These are phyloP conservation scores for Anas bahamensis DNA, from an alignment of 2,797 vertebrate genomes.

Conservation along the genomic window DNA sequence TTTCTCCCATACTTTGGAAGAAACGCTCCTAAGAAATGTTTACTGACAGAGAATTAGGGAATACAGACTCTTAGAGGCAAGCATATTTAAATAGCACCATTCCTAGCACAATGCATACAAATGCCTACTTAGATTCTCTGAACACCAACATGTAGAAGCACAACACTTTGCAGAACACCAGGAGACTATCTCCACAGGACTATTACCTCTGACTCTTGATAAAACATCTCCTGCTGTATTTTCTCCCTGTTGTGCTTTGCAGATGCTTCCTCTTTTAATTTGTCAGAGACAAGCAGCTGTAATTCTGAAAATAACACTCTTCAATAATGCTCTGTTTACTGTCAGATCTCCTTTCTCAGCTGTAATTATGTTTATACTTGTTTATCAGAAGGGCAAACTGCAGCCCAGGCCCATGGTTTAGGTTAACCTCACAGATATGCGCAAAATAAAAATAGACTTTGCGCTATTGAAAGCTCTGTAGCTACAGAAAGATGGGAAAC, in stretches of 20 bases:
- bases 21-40: background rate
- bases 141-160: background rate
- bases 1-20: background rate
- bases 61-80: background rate
- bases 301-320: background rate
- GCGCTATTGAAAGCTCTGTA: background rate
- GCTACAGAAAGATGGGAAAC: background rate
- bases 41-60: background rate
- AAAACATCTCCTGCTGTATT: background rate
- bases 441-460: background rate
- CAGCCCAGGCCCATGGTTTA: background rate
- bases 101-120: background rate
- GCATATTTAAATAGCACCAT: background rate
- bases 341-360: background rate
- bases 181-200: background rate
- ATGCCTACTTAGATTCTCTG: background rate
- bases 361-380: background rate
- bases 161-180: background rate
- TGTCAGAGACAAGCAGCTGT: background rate
- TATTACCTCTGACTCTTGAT: background rate
- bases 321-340: background rate
- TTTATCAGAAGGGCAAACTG: background rate
- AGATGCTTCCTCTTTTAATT: constrained; percentile 8
- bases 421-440: background rate
- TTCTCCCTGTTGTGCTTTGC: background rate